Evolutionary conservation across 2,113 vertebrate species (phyloP), one percentile per base, ranked within the genome.

Genomic region (Probosciger aterrimus): DNA sequence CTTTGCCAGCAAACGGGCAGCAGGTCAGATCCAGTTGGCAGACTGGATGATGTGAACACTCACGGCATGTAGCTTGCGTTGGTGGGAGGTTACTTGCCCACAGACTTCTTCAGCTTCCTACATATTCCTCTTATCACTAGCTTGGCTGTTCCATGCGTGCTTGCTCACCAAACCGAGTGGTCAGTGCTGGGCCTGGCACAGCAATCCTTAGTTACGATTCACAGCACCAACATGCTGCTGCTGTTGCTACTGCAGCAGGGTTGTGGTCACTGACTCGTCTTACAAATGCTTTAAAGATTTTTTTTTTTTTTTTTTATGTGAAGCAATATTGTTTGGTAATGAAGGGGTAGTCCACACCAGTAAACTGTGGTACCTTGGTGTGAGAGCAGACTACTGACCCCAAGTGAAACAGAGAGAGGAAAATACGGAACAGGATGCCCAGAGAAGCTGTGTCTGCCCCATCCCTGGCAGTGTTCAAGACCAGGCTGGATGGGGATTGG

Each of bases 21-120:
- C 28, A n/a, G n/a, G 6, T 10, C 12, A 2, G 73, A 0, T 24
- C 31, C 43, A 0, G 16, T 18, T 19, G 27, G 23, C 31, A 18
- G 9, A 33, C 44, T 4, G 0, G 25, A 2, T 14, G 5, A 4
- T 23, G 60, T 14, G 41, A 37, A 3, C 5, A 0, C 20, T 43
- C 2, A 1, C 1, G 22, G 24, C 43, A 1, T 1, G 0, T 5
- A 5, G 14, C 17, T 2, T 9, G 24, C 2, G 0, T 18, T 37
- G 3, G 25, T 46, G 39, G 12, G 33, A 23, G 28, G 28, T 14
- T 14, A 0, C 49, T n/a, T 1, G 2, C 28, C 47, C 2, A 7
- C 31, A 17, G 41, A 3, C 23, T 24, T 10, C 18, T 5, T 4
- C 0, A 5, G 37, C 9, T 30, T 9, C 11, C 12, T 13, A 1